A percentile compares a stretch with the other conserved stretches of the same genome.
phyloP scores from a whole-genome alignment of 1,140 invertebrate genomes.

The Scaptodrosophila lebanonensis region DNA sequence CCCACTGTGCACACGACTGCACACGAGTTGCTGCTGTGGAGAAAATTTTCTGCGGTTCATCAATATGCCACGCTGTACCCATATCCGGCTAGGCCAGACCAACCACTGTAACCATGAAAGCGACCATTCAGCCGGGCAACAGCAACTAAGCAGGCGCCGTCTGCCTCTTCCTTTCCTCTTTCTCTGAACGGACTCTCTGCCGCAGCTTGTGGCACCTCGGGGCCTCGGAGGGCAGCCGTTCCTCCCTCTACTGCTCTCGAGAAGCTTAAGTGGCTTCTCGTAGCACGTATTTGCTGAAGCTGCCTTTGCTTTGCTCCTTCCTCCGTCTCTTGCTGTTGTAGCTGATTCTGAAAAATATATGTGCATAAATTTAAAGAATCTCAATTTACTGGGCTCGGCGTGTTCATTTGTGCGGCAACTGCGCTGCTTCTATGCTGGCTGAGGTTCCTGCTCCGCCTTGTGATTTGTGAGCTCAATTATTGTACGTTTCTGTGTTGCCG shows the following conservation, averaged over 20 bases:
- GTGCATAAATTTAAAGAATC: slow-evolving; percentile 75
- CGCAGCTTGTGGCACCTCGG: slow-evolving; percentile 3
- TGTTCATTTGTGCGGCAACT: slow-evolving; percentile 56
- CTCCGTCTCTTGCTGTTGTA: slow-evolving; percentile 27
- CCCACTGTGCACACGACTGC: slow-evolving; percentile 32
- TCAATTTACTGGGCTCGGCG: slow-evolving; percentile 67
- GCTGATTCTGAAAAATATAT: slow-evolving; percentile 65
- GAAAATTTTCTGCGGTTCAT: slow-evolving; percentile 72
- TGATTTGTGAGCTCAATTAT: slow-evolving; percentile 74
- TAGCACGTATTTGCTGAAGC: slow-evolving; percentile 20
- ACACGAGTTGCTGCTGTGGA: slow-evolving; percentile 46
- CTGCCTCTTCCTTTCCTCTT: slow-evolving; percentile 20
- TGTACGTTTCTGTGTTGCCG: slow-evolving; percentile 50
- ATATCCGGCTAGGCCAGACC: slow-evolving; percentile 35
- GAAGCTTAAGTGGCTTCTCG: slow-evolving; percentile 69
- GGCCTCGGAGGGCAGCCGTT: neutral
- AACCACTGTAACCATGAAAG: slow-evolving; percentile 46
- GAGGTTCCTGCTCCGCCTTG: slow-evolving; percentile 35
- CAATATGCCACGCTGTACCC: slow-evolving; percentile 61
- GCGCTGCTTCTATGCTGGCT: slow-evolving; percentile 13
- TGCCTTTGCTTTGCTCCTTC: slow-evolving; percentile 14
- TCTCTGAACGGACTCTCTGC: slow-evolving; percentile 31
- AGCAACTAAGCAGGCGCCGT: slow-evolving; percentile 36
- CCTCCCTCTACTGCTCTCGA: slow-evolving; percentile 6
- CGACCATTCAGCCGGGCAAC: slow-evolving; percentile 14